Base-by-base conservation (phyloP, 2,888 invertebrate species). In the Ephialtes manifestator region DNA sequence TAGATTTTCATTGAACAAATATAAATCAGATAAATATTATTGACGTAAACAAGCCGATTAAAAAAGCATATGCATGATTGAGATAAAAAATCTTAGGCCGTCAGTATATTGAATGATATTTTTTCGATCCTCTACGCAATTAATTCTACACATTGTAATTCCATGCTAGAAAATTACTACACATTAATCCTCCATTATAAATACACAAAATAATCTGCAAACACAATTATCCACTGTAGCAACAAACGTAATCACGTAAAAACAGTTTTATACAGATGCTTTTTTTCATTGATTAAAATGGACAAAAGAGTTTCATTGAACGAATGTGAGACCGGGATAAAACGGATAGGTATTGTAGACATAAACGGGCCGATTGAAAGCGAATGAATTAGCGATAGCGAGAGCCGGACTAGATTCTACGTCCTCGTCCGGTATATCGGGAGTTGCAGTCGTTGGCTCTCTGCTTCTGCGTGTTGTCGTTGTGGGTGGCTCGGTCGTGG, bases 351-450 rank as follows among this genome's bases (percentile, higher is more conserved):
- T 78, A 80, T 93, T 93, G 88, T 93, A 92, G 7, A 94, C 88
- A 84, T 93, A 94, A 60, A 93, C 90, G 0, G 94, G 94, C 71
- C 92, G 89, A 86, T 93, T 93, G 82, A 94, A 93, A 13, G 93
- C 93, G 84, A 93, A 94, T 10, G 94, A 93, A 86, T 94, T 94
- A 18, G 94, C 94, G 35, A 94, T 89, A 55, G 94, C 94, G 10
- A 94, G 83, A 0, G 93, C 92, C 0, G 93, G 93, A 83, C 90
- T 91, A 58, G 88, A 67, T 65, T 92, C 90, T 74, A 91, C 48
- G 80, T 86, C 65, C 89, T 89, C 39, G 87, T 89, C 20, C 86
- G 84, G 48, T 92, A 92, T 65, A 90, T 87, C 88, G 87, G 91
- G 90, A n/a, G 93, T 92, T 70, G 91, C 90, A 58, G 90, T 89